Percentiles rank a stretch among this genome's conserved stretches.
Evolutionary conservation across 2,888 invertebrate species (phyloP).

Genomic region (Acleris cristana): DNA sequence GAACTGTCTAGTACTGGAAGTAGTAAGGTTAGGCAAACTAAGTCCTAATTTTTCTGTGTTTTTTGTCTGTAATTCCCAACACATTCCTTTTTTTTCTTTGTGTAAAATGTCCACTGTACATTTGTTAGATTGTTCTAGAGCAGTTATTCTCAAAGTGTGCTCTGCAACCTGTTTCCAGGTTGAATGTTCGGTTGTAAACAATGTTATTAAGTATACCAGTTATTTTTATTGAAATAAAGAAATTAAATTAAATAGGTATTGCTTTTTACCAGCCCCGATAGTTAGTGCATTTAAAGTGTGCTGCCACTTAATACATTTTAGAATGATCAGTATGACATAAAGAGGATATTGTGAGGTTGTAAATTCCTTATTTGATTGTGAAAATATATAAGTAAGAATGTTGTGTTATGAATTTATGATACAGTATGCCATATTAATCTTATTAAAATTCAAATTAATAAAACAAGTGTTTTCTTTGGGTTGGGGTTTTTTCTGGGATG

Average conservation of each 20-base stretch:
- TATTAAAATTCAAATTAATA: slow-evolving; percentile 42
- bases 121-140: not conserved
- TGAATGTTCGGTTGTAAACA: too few relatives aligned
- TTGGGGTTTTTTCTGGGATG: not conserved
- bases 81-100: slow-evolving; percentile 15
- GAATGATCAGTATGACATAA: too few relatives aligned
- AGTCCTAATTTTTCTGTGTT: slow-evolving; percentile 10
- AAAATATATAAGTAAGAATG: slow-evolving; percentile 17
- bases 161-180: too few relatives aligned
- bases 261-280: too few relatives aligned
- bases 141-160: too few relatives aligned
- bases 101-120: slow-evolving; percentile 6
- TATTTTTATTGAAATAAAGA: too few relatives aligned
- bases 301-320: too few relatives aligned
- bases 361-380: slow-evolving; percentile 10
- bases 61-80: not conserved
- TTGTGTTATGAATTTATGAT: slow-evolving; percentile 23
- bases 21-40: slow-evolving; percentile 67
- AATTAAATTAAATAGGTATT: too few relatives aligned
- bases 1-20: slow-evolving; percentile 59
- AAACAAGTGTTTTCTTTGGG: slow-evolving; percentile 46
- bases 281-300: too few relatives aligned
- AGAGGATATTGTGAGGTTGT: too few relatives aligned
- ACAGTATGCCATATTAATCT: slow-evolving; percentile 15
- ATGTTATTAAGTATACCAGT: too few relatives aligned